Evolutionary conservation across 1,140 invertebrate species (phyloP).

Genomic region (Drosophila nannoptera): DNA sequence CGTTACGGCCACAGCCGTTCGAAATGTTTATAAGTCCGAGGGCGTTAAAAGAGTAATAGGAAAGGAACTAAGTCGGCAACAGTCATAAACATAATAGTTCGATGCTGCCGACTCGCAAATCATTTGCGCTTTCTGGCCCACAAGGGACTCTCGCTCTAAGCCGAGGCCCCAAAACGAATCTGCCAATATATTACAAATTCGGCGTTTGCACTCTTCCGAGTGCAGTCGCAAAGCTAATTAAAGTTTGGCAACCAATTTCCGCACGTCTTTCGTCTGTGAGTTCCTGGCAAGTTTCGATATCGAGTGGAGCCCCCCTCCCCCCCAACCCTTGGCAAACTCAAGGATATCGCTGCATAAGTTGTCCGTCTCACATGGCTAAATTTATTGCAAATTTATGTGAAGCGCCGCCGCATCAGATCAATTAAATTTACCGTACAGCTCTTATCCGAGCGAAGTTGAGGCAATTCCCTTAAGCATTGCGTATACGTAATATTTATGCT

Average conservation of each 20-base stretch:
- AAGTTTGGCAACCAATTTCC: constrained; percentile 62
- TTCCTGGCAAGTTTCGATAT: no score
- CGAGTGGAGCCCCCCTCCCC: no score
- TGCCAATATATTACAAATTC: constrained; percentile 2
- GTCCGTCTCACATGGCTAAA: no score
- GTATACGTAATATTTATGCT: constrained; percentile 76
- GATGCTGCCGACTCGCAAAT: not conserved
- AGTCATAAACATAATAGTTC: not conserved
- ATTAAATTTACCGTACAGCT: constrained; percentile 66
- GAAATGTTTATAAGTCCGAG: not conserved
- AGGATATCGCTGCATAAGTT: no score
- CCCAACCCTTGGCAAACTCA: no score
- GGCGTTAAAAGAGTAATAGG: not conserved
- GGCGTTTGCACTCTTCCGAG: constrained; percentile 35
- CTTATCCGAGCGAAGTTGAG: constrained; percentile 49
- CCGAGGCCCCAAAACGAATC: not conserved
- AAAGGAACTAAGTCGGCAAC: not conserved
- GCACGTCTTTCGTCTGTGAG: constrained; percentile 65
- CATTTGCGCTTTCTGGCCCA: not conserved
- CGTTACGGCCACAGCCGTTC: no score
- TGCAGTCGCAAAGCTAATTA: constrained; percentile 69
- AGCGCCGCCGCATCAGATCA: constrained; percentile 40
- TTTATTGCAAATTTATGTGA: not conserved
- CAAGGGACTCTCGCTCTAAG: not conserved
- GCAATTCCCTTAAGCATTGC: constrained; percentile 62